Evolutionary conservation across 1,140 invertebrate genomes (phyloP).

Genomic region (Trachelipus rathkii): DNA sequence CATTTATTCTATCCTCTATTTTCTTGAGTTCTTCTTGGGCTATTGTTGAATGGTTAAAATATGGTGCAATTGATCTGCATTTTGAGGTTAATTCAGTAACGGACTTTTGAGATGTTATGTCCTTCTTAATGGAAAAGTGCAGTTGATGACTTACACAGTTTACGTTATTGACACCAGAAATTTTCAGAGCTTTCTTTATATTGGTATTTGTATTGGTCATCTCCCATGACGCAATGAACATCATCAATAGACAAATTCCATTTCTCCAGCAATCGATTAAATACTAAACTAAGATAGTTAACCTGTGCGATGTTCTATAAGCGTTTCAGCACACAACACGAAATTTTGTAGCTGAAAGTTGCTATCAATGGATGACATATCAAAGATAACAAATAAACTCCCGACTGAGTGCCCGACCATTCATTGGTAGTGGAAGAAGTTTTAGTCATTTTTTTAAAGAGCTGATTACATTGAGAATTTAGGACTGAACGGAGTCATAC

Average conservation of each 20-base stretch:
- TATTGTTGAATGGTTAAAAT: constrained; percentile 27
- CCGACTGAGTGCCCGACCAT: too few relatives aligned
- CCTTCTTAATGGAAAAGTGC: neutral
- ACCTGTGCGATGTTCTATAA: too few relatives aligned
- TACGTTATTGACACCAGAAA: constrained; percentile 17
- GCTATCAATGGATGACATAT: neutral
- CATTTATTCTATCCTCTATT: constrained; percentile 20
- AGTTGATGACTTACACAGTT: constrained; percentile 24
- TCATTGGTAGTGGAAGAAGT: too few relatives aligned
- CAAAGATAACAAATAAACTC: constrained; percentile 21
- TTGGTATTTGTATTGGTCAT: constrained; percentile 14
- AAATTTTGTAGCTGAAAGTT: constrained; percentile 6
- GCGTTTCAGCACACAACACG: constrained; percentile 20
- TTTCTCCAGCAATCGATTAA: neutral
- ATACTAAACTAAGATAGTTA: neutral
- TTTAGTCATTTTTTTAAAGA: too few relatives aligned
- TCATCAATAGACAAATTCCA: too few relatives aligned
- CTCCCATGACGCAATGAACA: too few relatives aligned
- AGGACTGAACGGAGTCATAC: too few relatives aligned
- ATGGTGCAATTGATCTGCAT: constrained; percentile 16
- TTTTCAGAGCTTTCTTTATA: constrained; percentile 22
- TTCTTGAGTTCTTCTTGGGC: constrained; percentile 24
- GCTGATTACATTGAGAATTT: too few relatives aligned
- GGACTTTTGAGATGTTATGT: neutral
- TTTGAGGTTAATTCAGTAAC: neutral